Percentiles rank a stretch among this genome's conserved stretches.
Conservation (phyloP, 2,797 vertebrate genomes). For the Caiman crocodilus region DNA sequence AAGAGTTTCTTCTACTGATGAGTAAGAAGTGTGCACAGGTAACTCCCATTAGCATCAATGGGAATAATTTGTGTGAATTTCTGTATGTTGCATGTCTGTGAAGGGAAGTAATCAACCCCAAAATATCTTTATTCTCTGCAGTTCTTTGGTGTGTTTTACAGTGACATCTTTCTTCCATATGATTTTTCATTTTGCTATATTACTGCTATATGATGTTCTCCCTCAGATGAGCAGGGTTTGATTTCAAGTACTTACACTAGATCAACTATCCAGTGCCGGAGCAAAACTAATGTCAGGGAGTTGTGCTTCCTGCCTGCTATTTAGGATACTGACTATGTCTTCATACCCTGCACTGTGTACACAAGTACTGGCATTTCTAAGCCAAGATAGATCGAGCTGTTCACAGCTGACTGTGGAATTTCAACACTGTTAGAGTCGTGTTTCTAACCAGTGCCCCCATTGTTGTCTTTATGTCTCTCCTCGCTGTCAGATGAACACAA, state of each 20-base stretch:
- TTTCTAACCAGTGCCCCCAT: too few relatives aligned
- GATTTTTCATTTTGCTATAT: background rate
- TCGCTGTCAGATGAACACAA: background rate
- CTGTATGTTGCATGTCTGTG: background rate
- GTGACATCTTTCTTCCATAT: background rate
- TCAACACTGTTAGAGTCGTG: too few relatives aligned
- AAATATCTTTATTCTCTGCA: background rate
- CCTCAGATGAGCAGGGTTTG: background rate
- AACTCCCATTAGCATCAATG: constrained; percentile 61
- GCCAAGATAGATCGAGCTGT: background rate
- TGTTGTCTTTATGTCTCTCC: too few relatives aligned
- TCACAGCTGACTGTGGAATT: background rate
- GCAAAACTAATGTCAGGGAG: background rate
- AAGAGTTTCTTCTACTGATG: constrained; percentile 58
- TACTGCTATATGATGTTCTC: background rate
- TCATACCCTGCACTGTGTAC: background rate
- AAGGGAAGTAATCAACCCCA: background rate
- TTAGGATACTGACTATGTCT: background rate
- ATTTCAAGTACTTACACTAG: background rate
- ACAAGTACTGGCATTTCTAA: background rate
- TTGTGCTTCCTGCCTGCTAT: background rate
- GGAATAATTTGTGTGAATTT: background rate
- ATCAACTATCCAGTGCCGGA: background rate
- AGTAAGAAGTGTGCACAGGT: constrained; percentile 32
- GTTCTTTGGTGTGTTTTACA: background rate